phyloP scores from a whole-genome alignment of 1,140 invertebrate genomes.

The Scaptomyza hsui region DNA sequence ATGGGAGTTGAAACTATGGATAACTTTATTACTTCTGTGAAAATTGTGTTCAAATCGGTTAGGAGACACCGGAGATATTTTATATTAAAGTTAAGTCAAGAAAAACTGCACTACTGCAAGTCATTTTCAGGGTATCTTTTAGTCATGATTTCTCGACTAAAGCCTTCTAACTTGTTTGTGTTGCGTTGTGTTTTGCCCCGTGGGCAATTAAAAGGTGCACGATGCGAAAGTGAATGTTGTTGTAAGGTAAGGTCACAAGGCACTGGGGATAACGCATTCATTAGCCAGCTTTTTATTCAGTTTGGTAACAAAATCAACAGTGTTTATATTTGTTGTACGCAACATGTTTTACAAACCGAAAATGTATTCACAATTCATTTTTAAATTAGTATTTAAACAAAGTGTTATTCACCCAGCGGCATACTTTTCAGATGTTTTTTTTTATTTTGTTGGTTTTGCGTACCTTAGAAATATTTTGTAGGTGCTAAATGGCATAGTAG shows the following conservation, averaged over 20 bases:
- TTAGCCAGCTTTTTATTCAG: conserved; percentile 27
- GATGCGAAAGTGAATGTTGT: conserved; percentile 72
- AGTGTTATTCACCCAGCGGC: conserved; percentile 18
- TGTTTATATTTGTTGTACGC: conserved; percentile 27
- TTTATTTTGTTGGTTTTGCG: background rate
- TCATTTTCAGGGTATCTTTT: too few species aligned
- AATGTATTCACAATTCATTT: conserved; percentile 42
- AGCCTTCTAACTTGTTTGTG: too few species aligned
- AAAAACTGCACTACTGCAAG: too few species aligned
- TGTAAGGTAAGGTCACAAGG: conserved; percentile 58
- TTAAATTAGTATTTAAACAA: background rate
- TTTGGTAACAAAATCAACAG: conserved; percentile 11
- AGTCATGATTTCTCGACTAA: too few species aligned
- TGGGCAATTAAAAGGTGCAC: conserved; percentile 75
- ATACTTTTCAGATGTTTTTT: conserved; percentile 2
- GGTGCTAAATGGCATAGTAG: conserved; percentile 34
- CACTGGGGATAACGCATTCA: conserved; percentile 33
- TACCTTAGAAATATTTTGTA: conserved; percentile 6
- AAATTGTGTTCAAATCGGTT: too few species aligned
- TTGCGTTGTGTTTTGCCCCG: conserved; percentile 42
- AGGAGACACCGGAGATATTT: too few species aligned
- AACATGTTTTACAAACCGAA: conserved; percentile 16
- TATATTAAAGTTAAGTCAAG: too few species aligned
- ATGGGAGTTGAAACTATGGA: too few species aligned
- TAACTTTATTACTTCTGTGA: too few species aligned